Conservation (phyloP, 1,140 invertebrate genomes). For the Trissolcus basalis region DNA sequence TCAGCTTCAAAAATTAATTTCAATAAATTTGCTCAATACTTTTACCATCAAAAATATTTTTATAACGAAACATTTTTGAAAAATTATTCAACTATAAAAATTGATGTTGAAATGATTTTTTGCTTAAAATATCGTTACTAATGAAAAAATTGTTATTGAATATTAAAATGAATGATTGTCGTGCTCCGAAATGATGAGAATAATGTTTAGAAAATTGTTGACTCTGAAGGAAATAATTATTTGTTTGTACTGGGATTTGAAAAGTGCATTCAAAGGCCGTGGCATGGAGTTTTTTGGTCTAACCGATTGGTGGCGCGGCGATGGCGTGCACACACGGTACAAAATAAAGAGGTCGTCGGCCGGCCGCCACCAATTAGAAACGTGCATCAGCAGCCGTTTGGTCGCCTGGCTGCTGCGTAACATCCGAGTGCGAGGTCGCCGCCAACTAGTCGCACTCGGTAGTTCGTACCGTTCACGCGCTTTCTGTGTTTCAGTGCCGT, state of each 20-base stretch:
- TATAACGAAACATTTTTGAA: no score
- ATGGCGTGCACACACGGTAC: slow-evolving; percentile 30
- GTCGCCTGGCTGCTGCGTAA: slow-evolving; percentile 36
- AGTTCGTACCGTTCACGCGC: slow-evolving; percentile 7
- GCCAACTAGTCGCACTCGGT: slow-evolving; percentile 35
- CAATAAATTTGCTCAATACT: no score
- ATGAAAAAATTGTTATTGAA: no score
- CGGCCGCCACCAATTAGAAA: slow-evolving; percentile 52
- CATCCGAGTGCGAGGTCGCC: slow-evolving; percentile 23
- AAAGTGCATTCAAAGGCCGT: slow-evolving; percentile 23
- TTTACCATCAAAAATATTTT: no score
- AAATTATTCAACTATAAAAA: no score
- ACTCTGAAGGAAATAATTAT: background rate
- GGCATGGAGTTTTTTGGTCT: slow-evolving; percentile 28
- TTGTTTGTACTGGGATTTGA: background rate
- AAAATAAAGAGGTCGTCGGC: slow-evolving; percentile 57
- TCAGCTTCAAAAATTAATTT: no score
- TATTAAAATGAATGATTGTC: no score
- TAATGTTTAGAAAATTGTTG: background rate
- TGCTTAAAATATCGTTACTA: no score
- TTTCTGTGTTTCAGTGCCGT: background rate
- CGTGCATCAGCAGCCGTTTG: slow-evolving; percentile 39
- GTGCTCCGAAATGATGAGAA: background rate
- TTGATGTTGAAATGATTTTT: no score
- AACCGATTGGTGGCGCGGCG: slow-evolving; percentile 46